Conservation (phyloP, 1,140 invertebrate species). For the Lordiphosa mommai region DNA sequence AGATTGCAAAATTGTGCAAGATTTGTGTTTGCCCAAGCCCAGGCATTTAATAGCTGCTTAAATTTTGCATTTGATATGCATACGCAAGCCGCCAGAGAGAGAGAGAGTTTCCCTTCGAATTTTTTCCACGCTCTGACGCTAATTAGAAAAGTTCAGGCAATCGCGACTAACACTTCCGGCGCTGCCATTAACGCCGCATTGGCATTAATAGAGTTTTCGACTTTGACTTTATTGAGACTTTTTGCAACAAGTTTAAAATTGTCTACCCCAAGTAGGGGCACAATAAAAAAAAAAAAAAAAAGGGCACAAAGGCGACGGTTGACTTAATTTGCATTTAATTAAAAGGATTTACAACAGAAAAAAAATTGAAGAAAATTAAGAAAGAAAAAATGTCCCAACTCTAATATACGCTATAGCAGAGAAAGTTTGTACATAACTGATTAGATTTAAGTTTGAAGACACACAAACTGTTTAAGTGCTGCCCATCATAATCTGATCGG, state of each 20-base stretch:
- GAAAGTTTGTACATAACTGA: no score
- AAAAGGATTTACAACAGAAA: slow-evolving; percentile 46
- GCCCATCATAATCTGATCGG: no score
- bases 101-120: neutral
- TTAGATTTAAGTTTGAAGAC: no score
- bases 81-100: slow-evolving; percentile 13
- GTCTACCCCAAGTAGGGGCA: slow-evolving; percentile 16
- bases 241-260: slow-evolving; percentile 58
- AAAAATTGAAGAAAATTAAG: slow-evolving; percentile 5
- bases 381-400: neutral
- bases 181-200: slow-evolving; percentile 56
- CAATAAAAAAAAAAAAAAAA: slow-evolving; percentile 48
- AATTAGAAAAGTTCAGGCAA: slow-evolving; percentile 66
- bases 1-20: slow-evolving; percentile 56
- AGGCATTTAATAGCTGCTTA: slow-evolving; percentile 34
- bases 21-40: slow-evolving; percentile 32
- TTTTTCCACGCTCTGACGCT: slow-evolving; percentile 34
- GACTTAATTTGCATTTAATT: slow-evolving; percentile 75
- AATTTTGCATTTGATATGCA: slow-evolving; percentile 43
- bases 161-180: slow-evolving; percentile 32
- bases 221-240: slow-evolving; percentile 47
- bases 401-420: no score
- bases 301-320: slow-evolving; percentile 45
- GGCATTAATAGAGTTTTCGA: slow-evolving; percentile 50
- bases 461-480: no score